Evolutionary conservation across 2,113 vertebrate genomes (phyloP), one percentile per base, ranked within the genome.

Genomic region (Hypomesus transpacificus): DNA sequence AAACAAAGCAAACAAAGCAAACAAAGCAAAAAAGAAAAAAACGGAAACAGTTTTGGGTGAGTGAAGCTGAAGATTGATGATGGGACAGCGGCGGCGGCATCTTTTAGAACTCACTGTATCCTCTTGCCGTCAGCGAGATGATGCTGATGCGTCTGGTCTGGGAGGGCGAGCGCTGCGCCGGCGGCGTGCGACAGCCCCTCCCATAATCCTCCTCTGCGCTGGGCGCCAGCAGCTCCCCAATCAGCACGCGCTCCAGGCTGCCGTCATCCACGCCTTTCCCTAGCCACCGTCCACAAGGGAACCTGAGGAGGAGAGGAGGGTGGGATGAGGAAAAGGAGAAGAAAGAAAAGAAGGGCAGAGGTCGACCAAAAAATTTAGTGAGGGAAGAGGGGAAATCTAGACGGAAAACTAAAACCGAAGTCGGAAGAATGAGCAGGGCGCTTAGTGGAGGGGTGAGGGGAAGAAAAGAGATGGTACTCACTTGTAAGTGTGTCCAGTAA

Each of bases 401-500:
- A 46, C 39, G 9, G 9, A 46, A 13, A 46, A 46, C 39, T 2
- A 2, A 46, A 56, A 63, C 51, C 28, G 56, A 22, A 56, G 20
- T n/a, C 58, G 11, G 9, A 46, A 46, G 39, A 46, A 13, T 11
- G 39, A 9, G 39, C 9, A 46, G 26, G 60, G 6, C 4, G 50
- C 24, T 26, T 3, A 14, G 26, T 51, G 14, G 22, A 9, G 24
- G 50, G 26, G 61, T 9, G 28, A 53, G 58, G 26, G 8, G 39
- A n/a, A 24, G 46, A 57, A 3, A 3, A 3, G 39, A 26, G 1
- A 18, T 54, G 50, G 61, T 2, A 3, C 95, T 91, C 88, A 95
- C 96, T 90, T 96, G 89, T 98, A 98, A 0, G 94, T 95, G 74
- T 98, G 96, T 79, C 96, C 95, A 3, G 95, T 96, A 76, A 98